phyloP scores from a whole-genome alignment of 2,113 vertebrate species.

The Pelodiscus sinensis region DNA sequence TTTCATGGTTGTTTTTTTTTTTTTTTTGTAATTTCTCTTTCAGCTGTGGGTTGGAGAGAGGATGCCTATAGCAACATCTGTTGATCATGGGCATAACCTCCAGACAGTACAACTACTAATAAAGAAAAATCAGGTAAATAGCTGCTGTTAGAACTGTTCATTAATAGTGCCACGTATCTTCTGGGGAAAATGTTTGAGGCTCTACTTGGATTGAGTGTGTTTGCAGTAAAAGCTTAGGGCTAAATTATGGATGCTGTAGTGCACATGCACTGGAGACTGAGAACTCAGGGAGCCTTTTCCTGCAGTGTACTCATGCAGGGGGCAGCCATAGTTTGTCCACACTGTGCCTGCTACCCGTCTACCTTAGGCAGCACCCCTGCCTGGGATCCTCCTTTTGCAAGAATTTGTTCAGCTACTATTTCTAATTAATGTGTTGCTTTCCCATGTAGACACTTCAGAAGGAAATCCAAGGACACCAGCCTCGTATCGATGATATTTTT shows the following conservation, averaged over 20 bases:
- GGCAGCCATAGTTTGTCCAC: neutral
- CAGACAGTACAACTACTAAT: conserved; percentile 97
- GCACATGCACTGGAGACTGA: accelerated
- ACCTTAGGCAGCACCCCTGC: neutral
- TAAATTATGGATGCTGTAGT: neutral
- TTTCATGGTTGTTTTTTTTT: neutral
- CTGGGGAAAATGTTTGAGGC: neutral
- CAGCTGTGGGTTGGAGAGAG: conserved; percentile 91
- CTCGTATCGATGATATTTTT: conserved; percentile 92
- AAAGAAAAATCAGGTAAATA: conserved; percentile 95
- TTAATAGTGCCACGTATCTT: neutral
- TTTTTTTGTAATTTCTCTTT: conserved; percentile 38
- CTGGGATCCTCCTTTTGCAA: neutral
- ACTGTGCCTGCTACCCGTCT: neutral
- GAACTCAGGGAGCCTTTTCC: neutral
- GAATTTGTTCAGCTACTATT: neutral
- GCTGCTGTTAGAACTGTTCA: neutral
- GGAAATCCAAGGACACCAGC: conserved; percentile 96
- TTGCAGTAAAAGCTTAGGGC: neutral
- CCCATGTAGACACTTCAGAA: conserved; percentile 91
- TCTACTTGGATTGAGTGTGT: neutral
- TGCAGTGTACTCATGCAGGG: neutral
- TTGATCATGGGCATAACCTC: conserved; percentile 94
- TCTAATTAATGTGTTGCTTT: conserved; percentile 30
- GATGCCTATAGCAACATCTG: conserved; percentile 93